Conservation (phyloP, 1,140 invertebrate genomes). For the Sarcophaga peregrina region DNA sequence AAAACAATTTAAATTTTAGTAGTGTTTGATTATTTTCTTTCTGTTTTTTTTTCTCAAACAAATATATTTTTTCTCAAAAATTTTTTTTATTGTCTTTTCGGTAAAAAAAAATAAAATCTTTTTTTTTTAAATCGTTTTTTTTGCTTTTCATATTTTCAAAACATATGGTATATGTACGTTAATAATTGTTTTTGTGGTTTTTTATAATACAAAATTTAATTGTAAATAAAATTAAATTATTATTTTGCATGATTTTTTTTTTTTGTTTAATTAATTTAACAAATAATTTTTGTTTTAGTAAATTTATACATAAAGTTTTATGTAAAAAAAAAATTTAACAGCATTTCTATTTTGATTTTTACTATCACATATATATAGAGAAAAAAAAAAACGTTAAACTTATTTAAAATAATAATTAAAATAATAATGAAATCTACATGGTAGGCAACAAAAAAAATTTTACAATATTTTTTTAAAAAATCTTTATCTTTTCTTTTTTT, state of each 20-base stretch:
- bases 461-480: slow-evolving; percentile 11
- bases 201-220: too few relatives aligned
- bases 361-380: slow-evolving; percentile 28
- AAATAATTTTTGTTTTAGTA: background rate
- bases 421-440: slow-evolving; percentile 23
- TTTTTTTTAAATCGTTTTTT: background rate
- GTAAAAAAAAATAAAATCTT: slow-evolving; percentile 8
- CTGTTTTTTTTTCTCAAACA: background rate
- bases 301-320: background rate
- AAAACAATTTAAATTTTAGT: background rate
- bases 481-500: background rate
- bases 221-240: slow-evolving; percentile 52
- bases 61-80: background rate
- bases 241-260: slow-evolving; percentile 73
- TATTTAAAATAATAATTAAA: slow-evolving; percentile 8
- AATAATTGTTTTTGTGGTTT: too few relatives aligned
- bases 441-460: background rate
- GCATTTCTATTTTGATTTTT: slow-evolving; percentile 20
- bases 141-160: too few relatives aligned
- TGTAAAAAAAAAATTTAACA: slow-evolving; percentile 69
- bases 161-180: too few relatives aligned
- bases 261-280: background rate
- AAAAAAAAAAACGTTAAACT: background rate
- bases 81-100: background rate
- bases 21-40: background rate